A percentile compares a stretch with the other conserved stretches of the same genome.
These are phyloP conservation scores for Andricus quercusramuli DNA, from an alignment of 2,888 invertebrate genomes.

Conservation along the genomic window DNA sequence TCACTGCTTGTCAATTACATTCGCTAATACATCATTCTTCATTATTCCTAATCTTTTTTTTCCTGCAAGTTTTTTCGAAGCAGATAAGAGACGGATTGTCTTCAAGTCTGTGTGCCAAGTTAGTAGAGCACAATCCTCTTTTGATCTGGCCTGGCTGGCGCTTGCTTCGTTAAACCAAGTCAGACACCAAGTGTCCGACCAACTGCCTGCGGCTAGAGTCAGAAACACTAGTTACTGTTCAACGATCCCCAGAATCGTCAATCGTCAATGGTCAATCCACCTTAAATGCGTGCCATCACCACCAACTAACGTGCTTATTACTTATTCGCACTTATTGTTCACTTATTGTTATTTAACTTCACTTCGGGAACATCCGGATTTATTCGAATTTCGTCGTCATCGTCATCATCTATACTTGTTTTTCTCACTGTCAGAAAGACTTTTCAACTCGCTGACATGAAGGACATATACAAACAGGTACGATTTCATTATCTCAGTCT, in stretches of 20 bases:
- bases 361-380: slow-evolving; percentile 12
- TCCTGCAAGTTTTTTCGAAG: not conserved
- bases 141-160: slow-evolving; percentile 34
- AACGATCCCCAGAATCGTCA: slow-evolving; percentile 22
- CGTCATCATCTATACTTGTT: not conserved
- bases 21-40: slow-evolving; percentile 4
- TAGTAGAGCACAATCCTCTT: slow-evolving; percentile 34
- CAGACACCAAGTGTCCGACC: not conserved
- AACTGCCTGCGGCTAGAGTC: slow-evolving; percentile 4
- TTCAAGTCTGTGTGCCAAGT: slow-evolving; percentile 21
- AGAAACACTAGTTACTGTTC: not conserved
- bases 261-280: not conserved
- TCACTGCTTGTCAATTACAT: slow-evolving; percentile 7
- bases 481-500: not conserved
- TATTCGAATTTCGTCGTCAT: slow-evolving; percentile 10
- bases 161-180: slow-evolving; percentile 33
- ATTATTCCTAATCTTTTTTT: not conserved
- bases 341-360: not conserved
- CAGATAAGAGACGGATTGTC: slow-evolving; percentile 26
- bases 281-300: slow-evolving; percentile 19
- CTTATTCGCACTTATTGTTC: not conserved
- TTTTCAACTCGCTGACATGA: not conserved
- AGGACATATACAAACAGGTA: slow-evolving; percentile 38
- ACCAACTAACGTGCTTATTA: not conserved
- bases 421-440: not conserved